Percentiles rank a stretch among this genome's conserved stretches.
Evolutionary conservation across 2,797 vertebrate species (phyloP).

Genomic region (Labeo calbasu): DNA sequence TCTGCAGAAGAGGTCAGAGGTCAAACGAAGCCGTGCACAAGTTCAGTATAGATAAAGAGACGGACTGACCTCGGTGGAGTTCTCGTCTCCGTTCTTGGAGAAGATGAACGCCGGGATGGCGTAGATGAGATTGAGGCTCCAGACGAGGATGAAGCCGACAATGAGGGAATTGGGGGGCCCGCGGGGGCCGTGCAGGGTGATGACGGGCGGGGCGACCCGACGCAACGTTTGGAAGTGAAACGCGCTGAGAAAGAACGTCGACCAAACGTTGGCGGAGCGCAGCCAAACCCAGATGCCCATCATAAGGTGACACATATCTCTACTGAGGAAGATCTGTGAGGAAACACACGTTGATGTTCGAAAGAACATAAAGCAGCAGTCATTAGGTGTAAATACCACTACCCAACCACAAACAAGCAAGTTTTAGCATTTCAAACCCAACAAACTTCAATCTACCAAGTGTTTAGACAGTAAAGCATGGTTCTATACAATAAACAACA

Average conservation of each 20-base stretch:
- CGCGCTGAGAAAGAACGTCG: conserved; percentile 80
- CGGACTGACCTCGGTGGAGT: conserved; percentile 77
- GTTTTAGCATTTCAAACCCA: neutral
- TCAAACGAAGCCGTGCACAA: neutral
- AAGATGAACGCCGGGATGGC: conserved; percentile 79
- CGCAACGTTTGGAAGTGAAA: conserved; percentile 82
- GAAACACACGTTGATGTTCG: conserved; percentile 1
- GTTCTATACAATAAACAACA: neutral
- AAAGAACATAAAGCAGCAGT: neutral
- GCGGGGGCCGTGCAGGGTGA: conserved; percentile 42
- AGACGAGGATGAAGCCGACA: conserved; percentile 70
- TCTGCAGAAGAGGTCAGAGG: conserved; percentile 63
- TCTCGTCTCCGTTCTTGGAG: conserved; percentile 71
- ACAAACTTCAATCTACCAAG: neutral
- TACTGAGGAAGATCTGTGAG: conserved; percentile 70
- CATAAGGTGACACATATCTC: conserved; percentile 76
- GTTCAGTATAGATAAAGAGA: neutral
- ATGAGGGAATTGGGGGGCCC: conserved; percentile 63
- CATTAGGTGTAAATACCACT: no score
- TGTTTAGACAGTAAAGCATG: neutral
- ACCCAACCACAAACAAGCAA: neutral
- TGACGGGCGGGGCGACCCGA: conserved; percentile 64
- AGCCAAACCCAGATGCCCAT: conserved; percentile 85
- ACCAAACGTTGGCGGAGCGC: conserved; percentile 82
- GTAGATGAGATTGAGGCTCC: conserved; percentile 79